Conservation (phyloP, 2,113 vertebrate species). For the Bufo gargarizans region DNA sequence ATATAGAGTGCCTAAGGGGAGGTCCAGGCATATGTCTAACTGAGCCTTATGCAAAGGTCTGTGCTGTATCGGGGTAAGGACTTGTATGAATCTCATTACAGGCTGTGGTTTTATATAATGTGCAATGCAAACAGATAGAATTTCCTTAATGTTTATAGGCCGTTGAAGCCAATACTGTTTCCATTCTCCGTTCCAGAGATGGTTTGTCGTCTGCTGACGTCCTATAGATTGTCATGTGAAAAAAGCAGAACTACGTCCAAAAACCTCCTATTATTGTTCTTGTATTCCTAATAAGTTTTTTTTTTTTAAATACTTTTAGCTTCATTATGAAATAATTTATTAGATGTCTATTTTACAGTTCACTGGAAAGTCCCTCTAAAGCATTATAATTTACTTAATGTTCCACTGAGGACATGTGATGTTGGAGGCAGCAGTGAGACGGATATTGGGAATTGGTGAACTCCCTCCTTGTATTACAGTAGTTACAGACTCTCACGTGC, state of each 20-base stretch:
- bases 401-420: not conserved
- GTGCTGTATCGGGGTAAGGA: slow-evolving; percentile 30
- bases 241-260: not conserved
- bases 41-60: slow-evolving; percentile 44
- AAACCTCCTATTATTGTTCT: not conserved
- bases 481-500: not conserved
- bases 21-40: not conserved
- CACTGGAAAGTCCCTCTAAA: not conserved
- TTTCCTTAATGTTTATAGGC: not conserved
- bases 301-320: not conserved
- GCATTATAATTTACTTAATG: not conserved
- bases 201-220: not conserved
- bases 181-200: not conserved
- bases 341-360: too few relatives aligned
- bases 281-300: not conserved
- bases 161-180: not conserved
- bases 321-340: not conserved
- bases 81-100: not conserved
- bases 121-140: not conserved
- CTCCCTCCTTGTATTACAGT: too few relatives aligned
- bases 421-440: not conserved
- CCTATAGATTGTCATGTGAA: not conserved
- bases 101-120: slow-evolving; percentile 29
- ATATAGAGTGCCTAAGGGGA: slow-evolving; percentile 33
- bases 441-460: too few relatives aligned